A percentile compares a stretch with the other conserved stretches of the same genome.
Evolutionary conservation across 2,888 invertebrate species (phyloP).

Genomic region (Trypoxylon attenuatum): DNA sequence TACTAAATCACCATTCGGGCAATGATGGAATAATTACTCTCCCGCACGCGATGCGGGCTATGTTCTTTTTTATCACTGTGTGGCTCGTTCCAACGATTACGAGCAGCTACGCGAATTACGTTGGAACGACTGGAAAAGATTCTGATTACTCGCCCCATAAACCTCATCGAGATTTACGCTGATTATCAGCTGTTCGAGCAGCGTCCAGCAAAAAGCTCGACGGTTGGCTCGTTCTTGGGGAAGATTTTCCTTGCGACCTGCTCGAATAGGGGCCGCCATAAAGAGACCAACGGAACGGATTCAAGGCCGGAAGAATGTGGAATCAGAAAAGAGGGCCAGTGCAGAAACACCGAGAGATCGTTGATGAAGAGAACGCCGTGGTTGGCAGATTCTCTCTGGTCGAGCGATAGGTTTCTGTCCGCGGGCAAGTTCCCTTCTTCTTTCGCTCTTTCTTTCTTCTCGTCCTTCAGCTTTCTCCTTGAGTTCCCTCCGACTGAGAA

Average conservation of each 20-base stretch:
- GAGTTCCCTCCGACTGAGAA: neutral
- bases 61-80: neutral
- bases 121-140: constrained; percentile 3
- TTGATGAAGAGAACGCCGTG: constrained; percentile 33
- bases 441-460: constrained; percentile 6
- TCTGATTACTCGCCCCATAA: constrained; percentile 21
- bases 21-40: neutral
- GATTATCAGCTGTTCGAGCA: constrained; percentile 28
- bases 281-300: too few relatives aligned
- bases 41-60: neutral
- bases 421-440: constrained; percentile 1
- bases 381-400: neutral
- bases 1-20: neutral
- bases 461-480: neutral
- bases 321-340: constrained; percentile 10
- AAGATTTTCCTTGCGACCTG: too few relatives aligned
- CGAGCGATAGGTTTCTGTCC: constrained; percentile 12
- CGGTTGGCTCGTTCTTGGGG: neutral
- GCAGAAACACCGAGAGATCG: constrained; percentile 2
- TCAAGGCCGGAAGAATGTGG: neutral
- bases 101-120: too few relatives aligned
- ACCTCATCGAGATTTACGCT: constrained; percentile 37
- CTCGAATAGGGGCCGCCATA: too few relatives aligned
- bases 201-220: neutral
- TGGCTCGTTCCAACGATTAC: too few relatives aligned